Conservation (phyloP, 2,888 invertebrate species). For the Anthophora plumipes region DNA sequence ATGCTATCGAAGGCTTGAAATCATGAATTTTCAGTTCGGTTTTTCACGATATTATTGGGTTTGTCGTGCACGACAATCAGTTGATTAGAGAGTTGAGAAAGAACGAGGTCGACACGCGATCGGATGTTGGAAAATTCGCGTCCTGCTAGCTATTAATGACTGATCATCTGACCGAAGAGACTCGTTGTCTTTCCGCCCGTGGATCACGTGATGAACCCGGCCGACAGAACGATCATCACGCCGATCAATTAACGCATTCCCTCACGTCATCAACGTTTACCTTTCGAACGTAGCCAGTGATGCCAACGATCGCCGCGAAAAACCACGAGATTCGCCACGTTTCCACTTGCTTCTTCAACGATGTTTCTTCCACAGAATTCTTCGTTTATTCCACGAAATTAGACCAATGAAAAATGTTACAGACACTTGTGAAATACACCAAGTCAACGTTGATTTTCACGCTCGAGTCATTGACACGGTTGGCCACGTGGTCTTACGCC, state of each 20-base stretch:
- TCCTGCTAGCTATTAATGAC: constrained; percentile 61
- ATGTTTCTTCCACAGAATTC: no score
- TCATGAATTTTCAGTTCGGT: neutral
- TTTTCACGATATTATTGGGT: neutral
- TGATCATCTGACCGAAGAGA: constrained; percentile 36
- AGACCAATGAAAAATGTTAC: neutral
- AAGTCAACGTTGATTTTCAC: neutral
- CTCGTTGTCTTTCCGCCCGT: constrained; percentile 59
- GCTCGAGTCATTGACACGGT: constrained; percentile 3
- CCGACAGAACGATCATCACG: constrained; percentile 32
- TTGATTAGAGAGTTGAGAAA: neutral
- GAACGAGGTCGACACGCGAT: constrained; percentile 69
- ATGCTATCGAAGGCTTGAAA: neutral
- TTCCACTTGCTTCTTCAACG: neutral
- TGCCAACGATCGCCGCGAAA: constrained; percentile 28
- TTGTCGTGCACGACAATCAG: neutral
- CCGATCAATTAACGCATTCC: constrained; percentile 62
- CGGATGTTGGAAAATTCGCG: constrained; percentile 66
- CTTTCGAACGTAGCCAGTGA: constrained; percentile 47
- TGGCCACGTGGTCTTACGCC: constrained; percentile 46
- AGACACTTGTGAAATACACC: neutral
- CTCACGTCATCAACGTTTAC: constrained; percentile 62
- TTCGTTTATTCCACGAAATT: neutral
- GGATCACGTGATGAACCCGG: constrained; percentile 32
- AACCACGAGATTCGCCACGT: neutral